Conservation (phyloP, 2,113 vertebrate genomes). For the Dromas ardeola region DNA sequence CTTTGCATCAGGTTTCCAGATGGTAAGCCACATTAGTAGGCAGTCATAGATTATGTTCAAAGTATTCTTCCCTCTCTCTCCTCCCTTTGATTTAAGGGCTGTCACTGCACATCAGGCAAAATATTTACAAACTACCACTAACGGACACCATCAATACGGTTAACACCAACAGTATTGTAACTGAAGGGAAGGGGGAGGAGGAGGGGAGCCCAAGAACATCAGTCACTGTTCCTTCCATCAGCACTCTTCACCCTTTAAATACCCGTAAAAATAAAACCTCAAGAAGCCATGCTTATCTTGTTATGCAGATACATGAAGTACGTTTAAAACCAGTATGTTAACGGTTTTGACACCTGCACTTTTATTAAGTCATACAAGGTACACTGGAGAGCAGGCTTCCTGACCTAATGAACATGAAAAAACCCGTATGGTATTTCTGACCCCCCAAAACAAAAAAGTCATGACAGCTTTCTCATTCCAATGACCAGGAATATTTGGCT, state of each 20-base stretch:
- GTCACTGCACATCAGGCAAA: background rate
- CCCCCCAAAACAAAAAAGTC: background rate
- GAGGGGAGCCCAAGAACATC: background rate
- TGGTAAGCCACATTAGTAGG: slow-evolving; percentile 38
- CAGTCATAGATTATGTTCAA: slow-evolving; percentile 10
- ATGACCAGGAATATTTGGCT: background rate
- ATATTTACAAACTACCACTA: slow-evolving; percentile 53
- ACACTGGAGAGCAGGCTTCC: background rate
- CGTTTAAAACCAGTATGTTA: background rate
- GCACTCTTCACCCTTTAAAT: background rate
- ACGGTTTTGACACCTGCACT: background rate
- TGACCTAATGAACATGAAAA: background rate
- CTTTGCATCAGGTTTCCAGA: slow-evolving; percentile 43
- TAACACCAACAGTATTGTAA: background rate
- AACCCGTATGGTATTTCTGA: background rate
- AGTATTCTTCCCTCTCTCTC: background rate
- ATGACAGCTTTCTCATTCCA: background rate
- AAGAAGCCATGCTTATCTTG: background rate
- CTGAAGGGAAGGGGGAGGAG: background rate
- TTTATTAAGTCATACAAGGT: background rate
- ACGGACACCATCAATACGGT: background rate
- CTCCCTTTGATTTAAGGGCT: slow-evolving; percentile 35
- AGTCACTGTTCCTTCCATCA: background rate
- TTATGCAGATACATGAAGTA: background rate
- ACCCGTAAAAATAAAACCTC: background rate